These are phyloP conservation scores for Morone chrysops DNA, from an alignment of 2,113 vertebrate species.

Conservation along the genomic window DNA sequence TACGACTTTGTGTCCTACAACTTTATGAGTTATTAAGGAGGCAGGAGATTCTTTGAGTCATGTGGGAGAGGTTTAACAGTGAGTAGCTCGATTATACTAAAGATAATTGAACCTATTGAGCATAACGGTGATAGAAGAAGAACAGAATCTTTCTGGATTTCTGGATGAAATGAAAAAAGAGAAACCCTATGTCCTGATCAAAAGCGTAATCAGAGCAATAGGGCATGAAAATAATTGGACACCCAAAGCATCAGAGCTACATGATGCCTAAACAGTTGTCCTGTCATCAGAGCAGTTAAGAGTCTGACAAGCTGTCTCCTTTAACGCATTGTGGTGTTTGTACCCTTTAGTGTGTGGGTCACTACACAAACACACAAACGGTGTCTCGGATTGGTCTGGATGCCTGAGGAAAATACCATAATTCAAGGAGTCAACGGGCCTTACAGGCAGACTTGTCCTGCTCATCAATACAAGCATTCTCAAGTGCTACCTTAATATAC, in stretches of 20 bases:
- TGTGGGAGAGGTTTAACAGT: slow-evolving; percentile 51
- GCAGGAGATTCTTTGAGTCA: slow-evolving; percentile 40
- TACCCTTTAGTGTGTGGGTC: slow-evolving; percentile 65
- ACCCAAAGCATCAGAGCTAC: slow-evolving; percentile 49
- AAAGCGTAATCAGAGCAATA: slow-evolving; percentile 65
- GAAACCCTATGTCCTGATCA: slow-evolving; percentile 61
- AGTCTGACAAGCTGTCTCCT: slow-evolving; percentile 72
- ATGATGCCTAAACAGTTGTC: slow-evolving; percentile 60
- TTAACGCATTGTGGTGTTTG: slow-evolving; percentile 62
- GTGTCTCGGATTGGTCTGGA: slow-evolving; percentile 60
- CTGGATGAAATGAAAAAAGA: slow-evolving; percentile 49
- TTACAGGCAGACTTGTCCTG: slow-evolving; percentile 66
- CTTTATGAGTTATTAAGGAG: slow-evolving; percentile 65
- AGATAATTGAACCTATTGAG: slow-evolving; percentile 65
- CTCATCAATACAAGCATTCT: slow-evolving; percentile 71
- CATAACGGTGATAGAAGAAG: slow-evolving; percentile 38
- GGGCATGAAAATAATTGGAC: slow-evolving; percentile 77
- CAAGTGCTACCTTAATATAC: slow-evolving; percentile 63
- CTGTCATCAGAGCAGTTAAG: slow-evolving; percentile 67
- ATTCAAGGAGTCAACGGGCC: slow-evolving; percentile 73
- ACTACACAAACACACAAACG: slow-evolving; percentile 67
- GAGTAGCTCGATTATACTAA: slow-evolving; percentile 52
- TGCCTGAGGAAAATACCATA: slow-evolving; percentile 65
- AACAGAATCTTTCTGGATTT: slow-evolving; percentile 50
- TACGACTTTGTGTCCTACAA: slow-evolving; percentile 52